Evolutionary conservation across 2,113 vertebrate genomes (phyloP), one percentile per base, ranked within the genome.

Genomic region (Tyrannus savana): DNA sequence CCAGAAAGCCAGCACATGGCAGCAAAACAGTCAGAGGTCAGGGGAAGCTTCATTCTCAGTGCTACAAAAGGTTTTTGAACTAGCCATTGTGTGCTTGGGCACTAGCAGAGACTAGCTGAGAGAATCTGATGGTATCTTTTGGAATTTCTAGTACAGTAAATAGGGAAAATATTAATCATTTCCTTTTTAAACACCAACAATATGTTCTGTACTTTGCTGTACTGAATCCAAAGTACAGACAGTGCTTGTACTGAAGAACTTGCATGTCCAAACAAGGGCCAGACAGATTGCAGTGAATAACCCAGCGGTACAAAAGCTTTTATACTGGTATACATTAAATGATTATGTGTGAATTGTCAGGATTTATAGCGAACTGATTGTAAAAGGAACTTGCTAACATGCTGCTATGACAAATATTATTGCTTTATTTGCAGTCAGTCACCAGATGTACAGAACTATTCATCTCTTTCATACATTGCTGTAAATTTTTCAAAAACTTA

Each of bases 141-240:
- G 55, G 78, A 71, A 93, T 91, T 91, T 94, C 74, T 91, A 46
- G 31, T 62, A 41, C 41, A 28, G 39, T 47, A 73, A 90, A 72
- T 69, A 77, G 39, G 79, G 33, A 17, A 90, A 96, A 94, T 96
- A 93, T n/a, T 85, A 88, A 91, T 90, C 2, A 77, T 75, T 92
- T 90, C 64, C 47, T 90, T 96, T 95, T 88, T 75, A 93, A 94
- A 83, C 75, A 96, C 30, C 87, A 89, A 37, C 82, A 84, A 27
- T 80, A 50, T 80, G 47, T 90, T 83, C 82, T 88, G n/a, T 83
- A 56, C 59, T 91, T 18, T 66, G 39, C 75, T 96, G 82, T 88
- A 63, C 39, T 44, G 75, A 87, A 71, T 92, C 79, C 87, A 93
- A 86, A 94, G 93, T 81, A 96, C 92, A 94, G 85, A 72, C 55